Evolutionary conservation across 2,888 invertebrate species (phyloP), one percentile per base, ranked within the genome.

Genomic region (Cosmopolites sordidus): DNA sequence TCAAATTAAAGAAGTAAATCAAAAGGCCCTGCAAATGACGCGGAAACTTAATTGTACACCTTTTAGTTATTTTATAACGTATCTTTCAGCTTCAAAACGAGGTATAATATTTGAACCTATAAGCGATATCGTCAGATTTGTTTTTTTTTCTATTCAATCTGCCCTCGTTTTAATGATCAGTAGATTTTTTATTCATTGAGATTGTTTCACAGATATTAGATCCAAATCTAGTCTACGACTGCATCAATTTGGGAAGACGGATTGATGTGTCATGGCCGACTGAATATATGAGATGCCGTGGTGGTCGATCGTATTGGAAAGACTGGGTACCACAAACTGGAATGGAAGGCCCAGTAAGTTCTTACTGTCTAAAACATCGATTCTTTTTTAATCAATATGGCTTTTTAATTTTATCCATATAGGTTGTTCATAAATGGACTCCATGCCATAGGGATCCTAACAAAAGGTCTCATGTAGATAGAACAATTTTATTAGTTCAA

Each of bases 251-350:
- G 60, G 92, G 92, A 6, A 78, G 93, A 56, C 78, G 92, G 58
- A 92, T 94, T 54, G 95, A 95, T 67, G 94, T 96, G n/a, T 83
- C 86, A 62, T 98, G 97, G 97, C 97, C 97, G 0, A 87, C 87
- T 62, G 94, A 95, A 70, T 82, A 83, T 46, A 92, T 93, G 87
- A 76, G 93, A 48, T 83, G 84, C 56, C 80, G 87, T 60, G 96
- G 96, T 0, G 95, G 96, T 0, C 79, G 92, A 59, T 87, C 88
- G 42, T 84, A 83, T 62, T 97, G 96, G 97, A 84, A 86, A 60
- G 84, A 86, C 64, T 96, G 96, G 95, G 81, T 87, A 58, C 95
- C 96, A 0, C 81, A 84, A 60, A 83, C 86, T 11, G 95, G 95
- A 8, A 94, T 95, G 93, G 92, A 93, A 65, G 96, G 96, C 56